A percentile compares a stretch with the other conserved stretches of the same genome.
These are phyloP conservation scores for Heterodera carotae DNA, from an alignment of 1,140 invertebrate species.

Conservation along the genomic window DNA sequence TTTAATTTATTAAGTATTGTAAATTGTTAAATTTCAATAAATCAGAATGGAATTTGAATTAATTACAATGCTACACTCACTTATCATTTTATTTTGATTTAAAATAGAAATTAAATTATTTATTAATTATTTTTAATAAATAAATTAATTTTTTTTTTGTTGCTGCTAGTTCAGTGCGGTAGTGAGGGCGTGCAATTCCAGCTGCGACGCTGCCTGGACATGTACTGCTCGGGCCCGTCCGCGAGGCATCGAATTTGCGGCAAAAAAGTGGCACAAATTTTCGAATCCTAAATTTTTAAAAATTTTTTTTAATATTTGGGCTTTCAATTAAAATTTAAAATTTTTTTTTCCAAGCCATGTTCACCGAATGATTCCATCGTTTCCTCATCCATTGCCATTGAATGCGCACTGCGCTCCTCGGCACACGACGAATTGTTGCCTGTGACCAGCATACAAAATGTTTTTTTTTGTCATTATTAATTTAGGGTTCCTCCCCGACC, in stretches of 20 bases:
- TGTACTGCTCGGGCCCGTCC: slow-evolving; percentile 44
- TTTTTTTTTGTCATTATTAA: background rate
- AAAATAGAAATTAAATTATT: too few relatives aligned
- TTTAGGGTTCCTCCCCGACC: too few relatives aligned
- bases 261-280: background rate
- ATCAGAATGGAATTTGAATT: too few relatives aligned
- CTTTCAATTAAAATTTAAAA: background rate
- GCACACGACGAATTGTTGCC: background rate
- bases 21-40: too few relatives aligned
- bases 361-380: background rate
- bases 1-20: too few relatives aligned
- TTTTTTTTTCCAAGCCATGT: background rate
- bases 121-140: too few relatives aligned
- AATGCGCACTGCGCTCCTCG: slow-evolving; percentile 9
- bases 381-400: background rate
- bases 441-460: slow-evolving; percentile 8
- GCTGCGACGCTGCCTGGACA: slow-evolving; percentile 52
- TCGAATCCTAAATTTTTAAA: background rate
- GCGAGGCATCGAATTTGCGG: slow-evolving; percentile 21
- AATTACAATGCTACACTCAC: background rate
- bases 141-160: slow-evolving; percentile 11
- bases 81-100: too few relatives aligned
- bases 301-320: background rate
- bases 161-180: slow-evolving; percentile 45
- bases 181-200: slow-evolving; percentile 49